Percentiles rank a stretch among this genome's conserved stretches.
Evolutionary conservation across 2,888 invertebrate species (phyloP).

Genomic region (Apoderus coryli): DNA sequence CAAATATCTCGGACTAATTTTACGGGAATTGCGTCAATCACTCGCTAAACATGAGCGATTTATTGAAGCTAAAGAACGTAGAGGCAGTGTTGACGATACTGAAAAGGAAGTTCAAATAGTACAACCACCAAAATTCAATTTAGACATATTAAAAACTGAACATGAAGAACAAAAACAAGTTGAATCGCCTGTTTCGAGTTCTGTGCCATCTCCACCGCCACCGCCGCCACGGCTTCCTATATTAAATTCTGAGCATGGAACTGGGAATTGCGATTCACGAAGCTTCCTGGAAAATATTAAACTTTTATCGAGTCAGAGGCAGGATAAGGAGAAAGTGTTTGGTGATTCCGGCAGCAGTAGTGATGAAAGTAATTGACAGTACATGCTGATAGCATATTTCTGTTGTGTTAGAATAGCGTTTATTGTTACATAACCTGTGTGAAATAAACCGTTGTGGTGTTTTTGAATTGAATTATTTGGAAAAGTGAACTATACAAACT

Average conservation of each 20-base stretch:
- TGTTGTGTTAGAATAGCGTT: too few relatives aligned
- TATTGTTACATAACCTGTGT: too few relatives aligned
- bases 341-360: too few relatives aligned
- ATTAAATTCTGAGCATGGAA: conserved; percentile 10
- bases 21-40: conserved; percentile 20
- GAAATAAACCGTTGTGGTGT: too few relatives aligned
- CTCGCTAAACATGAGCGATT: conserved; percentile 20
- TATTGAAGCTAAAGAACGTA: conserved; percentile 18
- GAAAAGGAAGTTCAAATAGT: conserved; percentile 7
- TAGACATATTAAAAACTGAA: conserved; percentile 7
- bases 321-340: conserved; percentile 18
- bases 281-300: conserved; percentile 19
- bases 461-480: too few relatives aligned
- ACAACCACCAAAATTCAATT: conserved; percentile 16
- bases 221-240: conserved; percentile 14
- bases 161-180: background rate
- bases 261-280: conserved; percentile 7
- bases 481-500: too few relatives aligned
- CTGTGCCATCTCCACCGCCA: conserved; percentile 1
- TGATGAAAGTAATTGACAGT: too few relatives aligned
- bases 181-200: background rate
- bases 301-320: conserved; percentile 17
- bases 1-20: conserved; percentile 18
- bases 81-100: conserved; percentile 18
- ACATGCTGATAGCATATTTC: too few relatives aligned